phyloP scores from a whole-genome alignment of 2,797 vertebrate species.

The Melanotaenia boesemani region DNA sequence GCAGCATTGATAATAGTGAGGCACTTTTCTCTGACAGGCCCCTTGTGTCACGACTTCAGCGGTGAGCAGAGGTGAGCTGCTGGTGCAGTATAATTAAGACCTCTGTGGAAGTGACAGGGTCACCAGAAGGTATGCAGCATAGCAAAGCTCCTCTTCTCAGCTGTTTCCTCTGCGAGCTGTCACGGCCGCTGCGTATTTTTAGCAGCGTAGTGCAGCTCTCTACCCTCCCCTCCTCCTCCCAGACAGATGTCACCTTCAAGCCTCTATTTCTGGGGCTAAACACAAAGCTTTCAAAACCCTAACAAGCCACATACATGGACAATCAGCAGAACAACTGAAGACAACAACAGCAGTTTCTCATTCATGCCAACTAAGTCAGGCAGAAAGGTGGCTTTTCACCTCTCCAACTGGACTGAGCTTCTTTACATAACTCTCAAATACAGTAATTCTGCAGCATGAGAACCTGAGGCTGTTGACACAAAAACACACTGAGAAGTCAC shows the following conservation, averaged over 20 bases:
- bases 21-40: conserved; percentile 65
- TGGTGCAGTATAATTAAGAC: conserved; percentile 85
- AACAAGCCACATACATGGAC: conserved; percentile 67
- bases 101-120: conserved; percentile 84
- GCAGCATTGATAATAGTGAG: conserved; percentile 51
- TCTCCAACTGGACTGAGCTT: conserved; percentile 41
- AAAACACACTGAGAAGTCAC: conserved; percentile 49
- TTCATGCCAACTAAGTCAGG: conserved; percentile 55
- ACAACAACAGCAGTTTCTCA: conserved; percentile 60
- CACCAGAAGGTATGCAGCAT: conserved; percentile 81
- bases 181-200: conserved; percentile 83
- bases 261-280: conserved; percentile 79
- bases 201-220: conserved; percentile 69
- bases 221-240: conserved; percentile 66
- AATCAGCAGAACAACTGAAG: conserved; percentile 72
- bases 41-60: conserved; percentile 63
- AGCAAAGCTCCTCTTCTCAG: conserved; percentile 82
- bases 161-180: conserved; percentile 83
- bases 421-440: conserved; percentile 66
- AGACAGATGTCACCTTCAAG: conserved; percentile 85
- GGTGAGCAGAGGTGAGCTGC: conserved; percentile 76
- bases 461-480: conserved; percentile 51
- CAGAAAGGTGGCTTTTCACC: conserved; percentile 33
- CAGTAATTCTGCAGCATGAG: conserved; percentile 48
- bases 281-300: conserved; percentile 67